phyloP scores from a whole-genome alignment of 2,888 invertebrate species.

The Zhengitettix transpicula region DNA sequence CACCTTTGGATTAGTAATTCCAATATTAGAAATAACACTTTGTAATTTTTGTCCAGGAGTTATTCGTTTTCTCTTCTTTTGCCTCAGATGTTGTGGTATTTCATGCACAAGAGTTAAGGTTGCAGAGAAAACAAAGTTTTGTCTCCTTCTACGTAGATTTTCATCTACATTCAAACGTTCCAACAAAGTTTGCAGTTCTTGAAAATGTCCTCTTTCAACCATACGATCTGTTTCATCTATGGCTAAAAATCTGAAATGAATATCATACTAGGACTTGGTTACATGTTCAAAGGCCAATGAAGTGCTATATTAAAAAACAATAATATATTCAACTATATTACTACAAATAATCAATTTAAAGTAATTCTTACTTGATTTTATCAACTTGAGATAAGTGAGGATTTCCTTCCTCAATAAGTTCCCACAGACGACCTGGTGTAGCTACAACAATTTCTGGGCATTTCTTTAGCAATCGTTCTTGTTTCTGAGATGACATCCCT shows the following conservation, averaged over 20 bases:
- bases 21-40: constrained; percentile 58
- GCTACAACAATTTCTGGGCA: constrained; percentile 87
- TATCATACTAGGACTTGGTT: no score
- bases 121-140: constrained; percentile 95
- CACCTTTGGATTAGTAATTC: constrained; percentile 78
- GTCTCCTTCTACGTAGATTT: constrained; percentile 40
- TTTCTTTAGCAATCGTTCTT: constrained; percentile 64
- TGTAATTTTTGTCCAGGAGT: constrained; percentile 61
- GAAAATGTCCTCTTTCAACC: constrained; percentile 92
- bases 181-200: constrained; percentile 69
- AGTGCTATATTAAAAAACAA: neutral
- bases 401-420: constrained; percentile 66
- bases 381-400: constrained; percentile 55
- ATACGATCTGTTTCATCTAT: constrained; percentile 98
- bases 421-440: constrained; percentile 95
- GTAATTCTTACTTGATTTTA: constrained; percentile 39
- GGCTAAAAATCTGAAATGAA: constrained; percentile 56
- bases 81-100: constrained; percentile 47
- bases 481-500: constrained; percentile 87
- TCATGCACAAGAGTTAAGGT: constrained; percentile 86
- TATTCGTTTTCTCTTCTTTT: constrained; percentile 20
- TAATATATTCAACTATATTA: neutral
- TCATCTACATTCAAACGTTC: constrained; percentile 61
- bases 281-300: no score
- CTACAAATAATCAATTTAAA: neutral